Conservation (phyloP, 1,140 invertebrate species). For the Drosophila novamexicana region DNA sequence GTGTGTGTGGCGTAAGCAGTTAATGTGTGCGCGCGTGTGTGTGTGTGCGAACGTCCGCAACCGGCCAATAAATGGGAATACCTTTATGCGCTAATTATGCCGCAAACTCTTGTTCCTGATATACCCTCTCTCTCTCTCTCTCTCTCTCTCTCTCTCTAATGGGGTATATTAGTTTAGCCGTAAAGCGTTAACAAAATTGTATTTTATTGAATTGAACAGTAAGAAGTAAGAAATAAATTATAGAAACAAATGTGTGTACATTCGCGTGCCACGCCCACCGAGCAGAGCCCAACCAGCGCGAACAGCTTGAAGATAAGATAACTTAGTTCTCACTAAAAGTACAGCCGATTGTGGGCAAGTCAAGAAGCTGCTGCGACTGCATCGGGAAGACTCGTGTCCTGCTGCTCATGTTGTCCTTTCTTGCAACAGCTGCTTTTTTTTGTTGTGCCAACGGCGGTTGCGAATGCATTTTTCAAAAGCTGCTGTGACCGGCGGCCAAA, state of each 20-base stretch:
- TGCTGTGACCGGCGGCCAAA: slow-evolving; percentile 35
- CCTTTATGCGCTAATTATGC: slow-evolving; percentile 67
- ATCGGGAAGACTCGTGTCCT: background rate
- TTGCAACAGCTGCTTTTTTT: background rate
- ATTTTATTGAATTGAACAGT: too few species aligned
- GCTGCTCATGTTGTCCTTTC: slow-evolving; percentile 25
- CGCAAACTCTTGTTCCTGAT: slow-evolving; percentile 55
- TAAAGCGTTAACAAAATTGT: too few species aligned
- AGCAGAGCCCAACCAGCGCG: too few species aligned
- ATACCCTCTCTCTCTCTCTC: slow-evolving; percentile 13
- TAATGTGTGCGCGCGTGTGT: slow-evolving; percentile 22
- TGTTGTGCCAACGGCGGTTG: slow-evolving; percentile 2
- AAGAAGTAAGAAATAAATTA: too few species aligned
- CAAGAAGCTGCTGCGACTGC: slow-evolving; percentile 21
- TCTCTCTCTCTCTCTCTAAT: slow-evolving; percentile 7
- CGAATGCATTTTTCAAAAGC: slow-evolving; percentile 42
- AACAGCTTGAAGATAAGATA: too few species aligned
- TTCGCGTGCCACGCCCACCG: too few species aligned
- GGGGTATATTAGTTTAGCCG: background rate
- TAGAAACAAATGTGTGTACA: too few species aligned
- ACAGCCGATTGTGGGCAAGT: background rate
- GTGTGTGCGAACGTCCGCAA: background rate
- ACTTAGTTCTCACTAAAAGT: too few species aligned
- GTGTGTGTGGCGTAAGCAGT: slow-evolving; percentile 1
- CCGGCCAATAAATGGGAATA: slow-evolving; percentile 34